phyloP scores from a whole-genome alignment of 2,113 vertebrate genomes.

The Poeciliopsis occidentalis region DNA sequence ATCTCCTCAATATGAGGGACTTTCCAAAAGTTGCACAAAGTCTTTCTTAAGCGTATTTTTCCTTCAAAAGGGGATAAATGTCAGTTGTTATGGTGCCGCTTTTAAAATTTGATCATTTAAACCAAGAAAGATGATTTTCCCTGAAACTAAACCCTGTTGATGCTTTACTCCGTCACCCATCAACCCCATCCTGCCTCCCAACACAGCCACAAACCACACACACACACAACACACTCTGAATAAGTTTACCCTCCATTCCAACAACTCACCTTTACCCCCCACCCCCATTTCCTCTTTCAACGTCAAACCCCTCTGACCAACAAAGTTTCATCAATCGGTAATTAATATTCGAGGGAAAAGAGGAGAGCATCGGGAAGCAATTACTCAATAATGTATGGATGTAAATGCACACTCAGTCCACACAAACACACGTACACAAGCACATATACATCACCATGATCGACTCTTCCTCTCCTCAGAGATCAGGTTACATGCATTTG shows the following conservation, averaged over 20 bases:
- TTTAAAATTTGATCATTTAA: conserved; percentile 25
- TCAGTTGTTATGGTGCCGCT: neutral
- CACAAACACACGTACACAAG: conserved; percentile 28
- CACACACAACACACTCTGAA: conserved; percentile 6
- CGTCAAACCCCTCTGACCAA: conserved; percentile 55
- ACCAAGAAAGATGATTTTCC: conserved; percentile 24
- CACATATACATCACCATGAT: conserved; percentile 48
- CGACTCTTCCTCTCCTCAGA: conserved; percentile 32
- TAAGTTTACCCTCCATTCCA: conserved; percentile 65
- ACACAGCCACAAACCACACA: conserved; percentile 17
- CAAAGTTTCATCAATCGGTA: conserved; percentile 72
- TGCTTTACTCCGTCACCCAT: conserved; percentile 11
- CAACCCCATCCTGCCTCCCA: conserved; percentile 10
- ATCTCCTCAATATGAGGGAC: neutral
- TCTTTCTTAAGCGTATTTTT: neutral
- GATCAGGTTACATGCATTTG: conserved; percentile 51
- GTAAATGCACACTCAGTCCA: conserved; percentile 46
- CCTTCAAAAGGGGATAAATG: neutral
- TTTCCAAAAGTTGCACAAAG: neutral
- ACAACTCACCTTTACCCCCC: conserved; percentile 28
- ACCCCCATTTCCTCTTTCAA: conserved; percentile 60
- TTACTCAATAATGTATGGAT: conserved; percentile 77
- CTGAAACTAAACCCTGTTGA: conserved; percentile 37
- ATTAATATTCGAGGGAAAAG: conserved; percentile 77
- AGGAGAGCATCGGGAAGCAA: conserved; percentile 79